Percentiles rank a stretch among this genome's conserved stretches.
Evolutionary conservation across 1,140 invertebrate species (phyloP).

Genomic region (Hestina assimilis): DNA sequence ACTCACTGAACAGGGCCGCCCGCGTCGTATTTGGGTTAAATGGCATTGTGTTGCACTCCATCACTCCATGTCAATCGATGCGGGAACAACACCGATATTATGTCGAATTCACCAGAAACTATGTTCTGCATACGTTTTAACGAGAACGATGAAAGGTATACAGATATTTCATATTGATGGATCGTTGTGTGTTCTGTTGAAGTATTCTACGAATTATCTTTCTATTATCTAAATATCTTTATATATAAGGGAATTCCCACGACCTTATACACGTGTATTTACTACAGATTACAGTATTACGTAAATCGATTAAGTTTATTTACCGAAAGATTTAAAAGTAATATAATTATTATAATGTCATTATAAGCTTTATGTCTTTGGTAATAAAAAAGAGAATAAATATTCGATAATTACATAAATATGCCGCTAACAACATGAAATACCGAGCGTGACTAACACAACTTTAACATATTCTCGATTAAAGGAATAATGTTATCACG

Average conservation of each 20-base stretch:
- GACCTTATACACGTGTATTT: not conserved
- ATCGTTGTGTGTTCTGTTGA: too few species aligned
- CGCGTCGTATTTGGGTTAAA: constrained; percentile 38
- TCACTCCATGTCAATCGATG: constrained; percentile 22
- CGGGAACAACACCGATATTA: constrained; percentile 7
- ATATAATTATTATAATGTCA: too few species aligned
- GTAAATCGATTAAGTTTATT: too few species aligned
- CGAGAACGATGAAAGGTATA: not conserved
- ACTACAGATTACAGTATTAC: not conserved
- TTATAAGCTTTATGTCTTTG: too few species aligned
- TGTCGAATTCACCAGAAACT: constrained; percentile 12
- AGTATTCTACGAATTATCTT: too few species aligned
- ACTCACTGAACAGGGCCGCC: constrained; percentile 32
- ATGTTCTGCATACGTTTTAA: not conserved
- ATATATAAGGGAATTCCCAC: too few species aligned
- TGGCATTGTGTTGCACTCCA: constrained; percentile 33
- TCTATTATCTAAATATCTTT: too few species aligned
- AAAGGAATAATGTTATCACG: not conserved
- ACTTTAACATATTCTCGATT: not conserved
- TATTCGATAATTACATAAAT: too few species aligned
- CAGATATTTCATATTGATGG: too few species aligned
- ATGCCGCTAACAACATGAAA: not conserved
- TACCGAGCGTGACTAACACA: not conserved
- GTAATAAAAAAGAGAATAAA: too few species aligned
- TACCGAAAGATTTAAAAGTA: too few species aligned